phyloP scores from a whole-genome alignment of 1,140 invertebrate species.

The Meloidogyne hapla region DNA sequence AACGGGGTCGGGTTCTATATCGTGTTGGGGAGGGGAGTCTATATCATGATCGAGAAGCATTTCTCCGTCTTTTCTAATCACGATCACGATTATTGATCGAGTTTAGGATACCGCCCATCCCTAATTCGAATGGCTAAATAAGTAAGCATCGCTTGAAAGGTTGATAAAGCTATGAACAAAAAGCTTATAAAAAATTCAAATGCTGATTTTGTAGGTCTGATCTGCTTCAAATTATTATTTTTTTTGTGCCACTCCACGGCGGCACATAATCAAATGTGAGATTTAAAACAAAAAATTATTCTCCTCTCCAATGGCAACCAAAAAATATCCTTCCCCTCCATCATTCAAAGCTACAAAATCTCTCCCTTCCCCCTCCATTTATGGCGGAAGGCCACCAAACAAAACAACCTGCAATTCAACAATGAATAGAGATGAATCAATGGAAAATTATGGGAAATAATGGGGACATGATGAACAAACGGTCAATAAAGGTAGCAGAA shows the following conservation, averaged over 20 bases:
- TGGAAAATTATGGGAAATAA: background rate
- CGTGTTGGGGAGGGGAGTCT: no score
- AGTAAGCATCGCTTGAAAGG: no score
- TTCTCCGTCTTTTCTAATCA: no score
- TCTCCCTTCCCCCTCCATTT: background rate
- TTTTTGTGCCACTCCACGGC: background rate
- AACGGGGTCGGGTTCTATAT: no score
- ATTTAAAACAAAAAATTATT: background rate
- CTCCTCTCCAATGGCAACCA: background rate
- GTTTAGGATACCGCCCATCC: no score
- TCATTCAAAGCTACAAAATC: constrained; percentile 1
- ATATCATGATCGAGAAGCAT: no score
- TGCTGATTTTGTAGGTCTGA: no score
- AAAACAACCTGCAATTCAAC: background rate
- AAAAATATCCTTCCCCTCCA: background rate
- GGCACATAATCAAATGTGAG: background rate
- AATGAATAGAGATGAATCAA: background rate
- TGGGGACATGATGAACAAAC: background rate
- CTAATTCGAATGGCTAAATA: no score
- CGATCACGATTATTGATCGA: no score
- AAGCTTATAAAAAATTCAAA: no score
- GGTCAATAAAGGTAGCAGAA: background rate
- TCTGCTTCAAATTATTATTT: background rate
- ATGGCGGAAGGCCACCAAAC: background rate
- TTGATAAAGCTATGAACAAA: no score